Base-by-base conservation (phyloP, 2,797 vertebrate genomes). In the Spea hammondii region DNA sequence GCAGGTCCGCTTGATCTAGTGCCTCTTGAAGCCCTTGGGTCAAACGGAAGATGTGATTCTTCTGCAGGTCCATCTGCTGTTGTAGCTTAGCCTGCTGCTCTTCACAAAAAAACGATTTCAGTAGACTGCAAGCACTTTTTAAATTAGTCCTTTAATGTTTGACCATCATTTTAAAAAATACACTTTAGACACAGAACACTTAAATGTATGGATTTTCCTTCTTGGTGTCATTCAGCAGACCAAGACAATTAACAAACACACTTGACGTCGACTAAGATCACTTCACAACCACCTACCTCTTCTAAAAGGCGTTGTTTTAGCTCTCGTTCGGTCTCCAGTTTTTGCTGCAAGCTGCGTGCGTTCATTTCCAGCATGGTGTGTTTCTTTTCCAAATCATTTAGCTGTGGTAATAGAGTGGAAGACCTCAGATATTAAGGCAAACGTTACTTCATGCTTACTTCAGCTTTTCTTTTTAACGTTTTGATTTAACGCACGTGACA, bases 331-430 rank as follows among this genome's bases (percentile, higher is more conserved):
- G 96, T 98, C 89, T 99, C 97, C 66, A 99, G 93, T 83, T 99
- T 99, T 91, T 99, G 97, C 79, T 99, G 97, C 65, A 99, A 90
- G 87, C 96, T 97, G 79, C 97, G 96, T 46, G 97, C 97, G 0
- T 98, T 99, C 96, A 99, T 98, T 88, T 99, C 97, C 83, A 99
- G 88, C 97, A 99, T 98, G 79, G 97, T 93, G 0, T 99, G 97
- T 85, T 99, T 99, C 93, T 99, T 99, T 91, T 99, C 97, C 90
- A 99, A 90, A 86, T 99, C 97, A 81, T 93, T 98, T 80, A 99
- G 94, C 97, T 99, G 85, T 79, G 45, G 78, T 46, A 53, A 72
- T 83, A 54, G 46, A 67, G 10, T 48, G 47, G 70, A 6, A 64
- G 6, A 54, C 17, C 7, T 32, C 17, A 72, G 5, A 45, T 13